Conservation (phyloP, 2,797 vertebrate species). For the Anableps anableps region DNA sequence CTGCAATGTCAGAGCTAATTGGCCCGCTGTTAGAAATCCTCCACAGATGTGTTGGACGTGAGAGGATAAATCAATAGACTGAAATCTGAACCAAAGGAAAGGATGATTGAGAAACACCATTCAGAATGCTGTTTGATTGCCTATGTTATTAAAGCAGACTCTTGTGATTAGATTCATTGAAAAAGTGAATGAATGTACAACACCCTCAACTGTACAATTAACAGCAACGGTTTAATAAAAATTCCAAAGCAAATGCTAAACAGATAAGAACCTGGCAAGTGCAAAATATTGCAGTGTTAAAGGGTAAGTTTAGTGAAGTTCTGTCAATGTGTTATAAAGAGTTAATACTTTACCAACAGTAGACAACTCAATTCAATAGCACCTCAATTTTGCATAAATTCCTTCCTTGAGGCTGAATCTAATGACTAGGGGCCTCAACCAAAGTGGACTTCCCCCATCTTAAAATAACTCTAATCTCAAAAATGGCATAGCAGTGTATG, state of each 20-base stretch:
- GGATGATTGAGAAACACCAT: not conserved
- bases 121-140: not conserved
- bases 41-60: constrained; percentile 29
- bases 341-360: not conserved
- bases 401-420: not conserved
- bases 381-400: not conserved
- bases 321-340: not conserved
- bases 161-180: not conserved
- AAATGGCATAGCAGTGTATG: not conserved
- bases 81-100: constrained; percentile 3
- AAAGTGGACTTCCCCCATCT: not conserved
- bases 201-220: not conserved
- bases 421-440: not conserved
- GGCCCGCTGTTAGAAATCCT: constrained; percentile 25
- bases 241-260: not conserved
- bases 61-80: constrained; percentile 15
- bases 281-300: not conserved
- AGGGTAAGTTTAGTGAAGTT: not conserved
- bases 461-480: not conserved
- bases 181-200: not conserved
- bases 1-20: constrained; percentile 40
- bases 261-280: not conserved
- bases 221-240: not conserved
- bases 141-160: not conserved
- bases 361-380: not conserved